Percentiles rank a stretch among this genome's conserved stretches.
These are phyloP conservation scores for Isotomurus palustris DNA, from an alignment of 2,888 invertebrate species.

Conservation along the genomic window DNA sequence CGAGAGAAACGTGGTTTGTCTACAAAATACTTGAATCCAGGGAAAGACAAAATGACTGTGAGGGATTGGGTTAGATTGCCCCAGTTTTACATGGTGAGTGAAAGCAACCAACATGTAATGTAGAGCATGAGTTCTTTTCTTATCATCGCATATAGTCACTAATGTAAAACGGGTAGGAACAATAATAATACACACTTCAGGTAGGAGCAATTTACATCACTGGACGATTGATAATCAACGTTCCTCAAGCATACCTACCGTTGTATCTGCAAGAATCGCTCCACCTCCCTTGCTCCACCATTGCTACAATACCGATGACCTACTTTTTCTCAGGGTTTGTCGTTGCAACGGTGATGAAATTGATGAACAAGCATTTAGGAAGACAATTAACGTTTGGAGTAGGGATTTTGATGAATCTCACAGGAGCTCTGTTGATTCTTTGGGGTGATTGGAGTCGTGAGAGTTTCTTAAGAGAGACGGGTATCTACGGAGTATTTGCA, in stretches of 20 bases:
- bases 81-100: conserved; percentile 7
- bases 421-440: neutral
- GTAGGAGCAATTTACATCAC: conserved; percentile 80
- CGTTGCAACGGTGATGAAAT: conserved; percentile 67
- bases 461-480: neutral
- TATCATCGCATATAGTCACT: too few relatives aligned
- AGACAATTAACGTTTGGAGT: conserved; percentile 55
- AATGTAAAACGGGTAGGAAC: neutral
- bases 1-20: conserved; percentile 2
- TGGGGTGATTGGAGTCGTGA: conserved; percentile 1
- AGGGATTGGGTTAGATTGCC: conserved; percentile 4
- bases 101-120: too few relatives aligned
- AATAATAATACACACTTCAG: conserved; percentile 54
- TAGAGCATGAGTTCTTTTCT: too few relatives aligned
- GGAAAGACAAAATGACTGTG: neutral
- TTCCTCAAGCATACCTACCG: conserved; percentile 81
- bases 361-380: conserved; percentile 61
- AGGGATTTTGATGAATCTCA: conserved; percentile 1
- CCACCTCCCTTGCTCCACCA: conserved; percentile 64
- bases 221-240: conserved; percentile 77
- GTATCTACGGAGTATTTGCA: neutral
- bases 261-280: conserved; percentile 76
- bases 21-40: neutral
- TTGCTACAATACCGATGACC: conserved; percentile 77
- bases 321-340: conserved; percentile 76